A percentile compares a stretch with the other conserved stretches of the same genome.
phyloP scores from a whole-genome alignment of 2,888 invertebrate genomes.

The Rapana venosa region DNA sequence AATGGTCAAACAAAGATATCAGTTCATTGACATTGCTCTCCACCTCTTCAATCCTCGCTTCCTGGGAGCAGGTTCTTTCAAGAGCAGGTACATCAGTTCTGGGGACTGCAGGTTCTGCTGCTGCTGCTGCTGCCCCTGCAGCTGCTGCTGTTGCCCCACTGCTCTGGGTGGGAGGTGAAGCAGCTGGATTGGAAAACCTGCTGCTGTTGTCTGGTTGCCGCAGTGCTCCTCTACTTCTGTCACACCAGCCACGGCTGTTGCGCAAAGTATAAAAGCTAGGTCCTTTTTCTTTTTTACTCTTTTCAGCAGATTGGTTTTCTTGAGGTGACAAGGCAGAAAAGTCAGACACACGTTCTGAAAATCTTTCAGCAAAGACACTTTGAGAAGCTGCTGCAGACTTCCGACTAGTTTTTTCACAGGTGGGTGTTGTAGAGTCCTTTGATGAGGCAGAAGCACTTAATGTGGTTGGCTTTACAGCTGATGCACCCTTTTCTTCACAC shows the following conservation, averaged over 20 bases:
- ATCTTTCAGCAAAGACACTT: constrained; percentile 3
- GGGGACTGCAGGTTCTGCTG: background rate
- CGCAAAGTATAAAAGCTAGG: background rate
- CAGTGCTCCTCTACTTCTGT: background rate
- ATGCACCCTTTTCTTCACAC: background rate
- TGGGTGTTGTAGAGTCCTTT: no score
- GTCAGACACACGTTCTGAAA: background rate
- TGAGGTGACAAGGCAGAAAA: constrained; percentile 6
- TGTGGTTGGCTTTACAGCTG: background rate
- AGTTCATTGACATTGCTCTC: constrained; percentile 96
- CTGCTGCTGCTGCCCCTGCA: background rate
- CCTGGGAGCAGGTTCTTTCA: constrained; percentile 85
- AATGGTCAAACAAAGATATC: constrained; percentile 95
- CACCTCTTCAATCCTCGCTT: constrained; percentile 83
- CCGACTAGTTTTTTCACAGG: background rate
- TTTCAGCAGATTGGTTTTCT: background rate
- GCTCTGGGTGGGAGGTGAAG: background rate
- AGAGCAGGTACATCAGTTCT: background rate
- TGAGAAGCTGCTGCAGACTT: background rate
- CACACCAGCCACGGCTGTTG: constrained; percentile 10
- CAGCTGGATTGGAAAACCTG: background rate
- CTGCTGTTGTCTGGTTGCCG: background rate
- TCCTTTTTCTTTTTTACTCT: background rate
- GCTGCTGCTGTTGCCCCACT: background rate
- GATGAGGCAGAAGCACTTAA: background rate